phyloP scores from a whole-genome alignment of 2,888 invertebrate species.

The Neoitamus cyanurus region DNA sequence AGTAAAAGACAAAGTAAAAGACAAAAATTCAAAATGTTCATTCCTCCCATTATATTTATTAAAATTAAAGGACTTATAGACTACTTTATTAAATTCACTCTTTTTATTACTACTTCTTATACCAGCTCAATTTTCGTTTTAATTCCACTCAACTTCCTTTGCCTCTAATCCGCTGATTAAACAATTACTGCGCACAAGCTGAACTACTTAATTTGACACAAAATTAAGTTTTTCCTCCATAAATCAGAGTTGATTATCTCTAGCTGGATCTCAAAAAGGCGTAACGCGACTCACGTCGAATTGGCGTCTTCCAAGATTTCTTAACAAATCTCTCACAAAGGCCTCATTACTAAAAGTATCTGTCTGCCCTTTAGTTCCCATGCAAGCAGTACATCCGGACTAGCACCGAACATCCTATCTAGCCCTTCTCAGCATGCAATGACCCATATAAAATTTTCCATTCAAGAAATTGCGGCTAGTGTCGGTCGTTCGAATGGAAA shows the following conservation, averaged over 20 bases:
- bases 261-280: neutral
- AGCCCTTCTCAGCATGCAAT: slow-evolving; percentile 16
- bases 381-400: neutral
- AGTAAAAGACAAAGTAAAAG: neutral
- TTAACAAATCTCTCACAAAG: neutral
- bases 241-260: neutral
- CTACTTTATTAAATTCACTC: no score
- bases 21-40: neutral
- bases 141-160: neutral
- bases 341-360: neutral
- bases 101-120: neutral
- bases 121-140: neutral
- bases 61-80: no score
- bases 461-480: slow-evolving; percentile 7
- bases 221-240: neutral
- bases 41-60: no score
- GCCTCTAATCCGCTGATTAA: neutral
- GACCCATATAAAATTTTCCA: slow-evolving; percentile 45
- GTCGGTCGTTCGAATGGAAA: slow-evolving; percentile 7
- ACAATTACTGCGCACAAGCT: neutral
- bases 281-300: neutral
- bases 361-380: neutral
- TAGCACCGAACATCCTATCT: neutral
- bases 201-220: neutral
- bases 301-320: neutral